phyloP scores from a whole-genome alignment of 2,888 invertebrate species.

The Athrips mouffetella region DNA sequence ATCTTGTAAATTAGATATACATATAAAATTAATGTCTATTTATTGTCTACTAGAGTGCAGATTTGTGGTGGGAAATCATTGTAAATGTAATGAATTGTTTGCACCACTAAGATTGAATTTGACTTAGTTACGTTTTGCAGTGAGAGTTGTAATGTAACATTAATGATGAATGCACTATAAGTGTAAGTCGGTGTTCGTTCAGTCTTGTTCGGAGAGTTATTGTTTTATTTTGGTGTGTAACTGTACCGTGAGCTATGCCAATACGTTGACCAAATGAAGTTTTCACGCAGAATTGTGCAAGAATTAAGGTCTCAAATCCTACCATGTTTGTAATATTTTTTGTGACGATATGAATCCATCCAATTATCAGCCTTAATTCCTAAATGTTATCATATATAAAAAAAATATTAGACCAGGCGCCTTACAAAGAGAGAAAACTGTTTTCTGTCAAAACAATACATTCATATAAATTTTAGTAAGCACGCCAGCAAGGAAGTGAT shows the following conservation, averaged over 20 bases:
- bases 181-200: not conserved
- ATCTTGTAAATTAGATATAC: constrained; percentile 28
- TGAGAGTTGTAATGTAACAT: constrained; percentile 1
- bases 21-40: constrained; percentile 33
- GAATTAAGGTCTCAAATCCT: not conserved
- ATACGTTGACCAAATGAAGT: constrained; percentile 4
- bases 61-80: constrained; percentile 30
- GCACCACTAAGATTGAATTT: constrained; percentile 7
- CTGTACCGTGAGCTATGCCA: not conserved
- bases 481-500: no score
- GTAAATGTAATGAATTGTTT: constrained; percentile 21
- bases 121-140: not conserved
- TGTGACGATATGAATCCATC: not conserved
- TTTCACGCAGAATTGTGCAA: not conserved
- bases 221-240: not conserved
- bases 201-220: not conserved
- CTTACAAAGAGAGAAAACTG: no score
- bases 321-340: not conserved
- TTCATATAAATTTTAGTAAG: no score
- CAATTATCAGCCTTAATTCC: not conserved
- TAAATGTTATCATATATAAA: not conserved
- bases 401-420: no score
- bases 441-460: no score
- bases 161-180: not conserved
- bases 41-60: constrained; percentile 32